Base-by-base conservation (phyloP, 2,797 vertebrate species). In the Acanthornis magna region DNA sequence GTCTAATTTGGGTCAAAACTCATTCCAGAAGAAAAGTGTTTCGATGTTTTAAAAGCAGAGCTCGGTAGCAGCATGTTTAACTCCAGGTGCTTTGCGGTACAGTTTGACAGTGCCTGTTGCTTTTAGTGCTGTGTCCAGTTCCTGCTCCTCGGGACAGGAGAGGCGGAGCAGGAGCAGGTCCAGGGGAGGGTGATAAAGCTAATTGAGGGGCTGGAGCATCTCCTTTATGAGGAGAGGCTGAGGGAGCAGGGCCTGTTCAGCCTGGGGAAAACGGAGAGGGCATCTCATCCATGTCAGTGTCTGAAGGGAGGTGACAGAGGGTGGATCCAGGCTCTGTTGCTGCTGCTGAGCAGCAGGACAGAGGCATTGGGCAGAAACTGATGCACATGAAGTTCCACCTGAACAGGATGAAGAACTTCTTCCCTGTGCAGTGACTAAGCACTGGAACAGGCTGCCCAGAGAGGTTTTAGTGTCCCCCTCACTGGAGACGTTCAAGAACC, bases 81-180 rank as follows among this genome's bases (percentile, higher is more conserved):
- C 9, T 74, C 1, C 0, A 3, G 25, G 15, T 54, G 47, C 47
- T 42, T 13, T 36, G 5, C 63, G 76, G 21, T 21, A 3, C 45
- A 51, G n/a, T 62, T 53, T 53, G 53, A 3, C 26, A 36, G 38
- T 15, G 30, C 55, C 40, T 54, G 30, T 10, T 10, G n/a, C 29
- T 76, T 3, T 0, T 2, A 30, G 55, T 13, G 48, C 84, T 55
- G 57, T 22, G 66, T 13, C 51, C 68, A 9, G 23, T 16, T 29
- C 57, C 42, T 65, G 17, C 21, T 70, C 42, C 73, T 62, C 48
- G 8, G 30, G 55, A 21, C 34, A 26, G 9, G 63, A 66, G 20
- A 30, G 2, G 7, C 23, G 34, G 34, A 70, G 48, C 42, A 26
- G 66, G 40, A 62, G 65, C 48, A 48, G 55, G 42, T 18, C 22